Evolutionary conservation across 1,140 invertebrate genomes (phyloP).

Genomic region (Arion vulgaris): DNA sequence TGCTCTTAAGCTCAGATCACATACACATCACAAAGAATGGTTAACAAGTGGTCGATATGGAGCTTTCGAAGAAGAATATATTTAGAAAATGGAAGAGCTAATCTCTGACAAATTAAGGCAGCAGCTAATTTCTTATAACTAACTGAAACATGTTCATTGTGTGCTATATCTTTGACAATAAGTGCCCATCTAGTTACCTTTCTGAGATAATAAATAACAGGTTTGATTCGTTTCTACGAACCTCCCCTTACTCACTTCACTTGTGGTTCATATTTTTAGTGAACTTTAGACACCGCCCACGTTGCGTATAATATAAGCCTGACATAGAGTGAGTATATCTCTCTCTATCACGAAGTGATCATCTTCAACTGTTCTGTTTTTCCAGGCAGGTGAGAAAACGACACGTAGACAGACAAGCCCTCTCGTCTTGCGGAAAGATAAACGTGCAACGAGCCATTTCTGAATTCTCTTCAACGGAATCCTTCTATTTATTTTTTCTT

Average conservation of each 20-base stretch:
- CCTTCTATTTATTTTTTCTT: too few relatives aligned
- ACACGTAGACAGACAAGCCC: conserved; percentile 11
- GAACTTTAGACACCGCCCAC: background rate
- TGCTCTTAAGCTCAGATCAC: too few relatives aligned
- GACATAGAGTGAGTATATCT: background rate
- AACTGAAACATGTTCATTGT: too few relatives aligned
- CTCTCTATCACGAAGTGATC: background rate
- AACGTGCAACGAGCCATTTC: too few relatives aligned
- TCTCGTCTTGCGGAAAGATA: too few relatives aligned
- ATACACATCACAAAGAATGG: too few relatives aligned
- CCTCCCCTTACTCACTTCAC: background rate
- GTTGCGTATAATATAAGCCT: background rate
- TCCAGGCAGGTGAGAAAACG: conserved; percentile 5
- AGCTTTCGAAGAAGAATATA: too few relatives aligned
- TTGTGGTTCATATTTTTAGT: background rate
- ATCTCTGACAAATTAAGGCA: too few relatives aligned
- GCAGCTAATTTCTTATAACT: too few relatives aligned
- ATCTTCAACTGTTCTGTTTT: background rate
- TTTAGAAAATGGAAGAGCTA: too few relatives aligned
- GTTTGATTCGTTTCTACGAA: background rate
- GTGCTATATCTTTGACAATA: background rate
- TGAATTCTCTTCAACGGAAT: too few relatives aligned
- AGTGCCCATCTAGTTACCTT: background rate
- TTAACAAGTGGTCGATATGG: too few relatives aligned
- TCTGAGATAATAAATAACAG: background rate